These are phyloP conservation scores for Heliangelus exortis DNA, from an alignment of 2,797 vertebrate species.

Conservation along the genomic window DNA sequence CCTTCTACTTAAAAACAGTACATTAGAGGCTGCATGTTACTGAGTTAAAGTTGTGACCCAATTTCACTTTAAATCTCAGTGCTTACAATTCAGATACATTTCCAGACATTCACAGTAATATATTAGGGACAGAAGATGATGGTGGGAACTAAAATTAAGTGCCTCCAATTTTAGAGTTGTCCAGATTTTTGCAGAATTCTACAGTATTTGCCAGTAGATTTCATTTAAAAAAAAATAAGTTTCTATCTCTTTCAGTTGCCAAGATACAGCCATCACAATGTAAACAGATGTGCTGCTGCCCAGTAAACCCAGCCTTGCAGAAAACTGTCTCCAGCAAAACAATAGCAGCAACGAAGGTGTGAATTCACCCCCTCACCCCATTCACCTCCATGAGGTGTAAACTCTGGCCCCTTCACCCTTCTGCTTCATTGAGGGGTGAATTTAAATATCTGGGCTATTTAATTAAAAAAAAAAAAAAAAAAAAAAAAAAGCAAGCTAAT, in stretches of 20 bases:
- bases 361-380: constrained; percentile 46
- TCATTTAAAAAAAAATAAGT: constrained; percentile 5
- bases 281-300: constrained; percentile 57
- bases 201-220: constrained; percentile 41
- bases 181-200: constrained; percentile 24
- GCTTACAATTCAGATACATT: neutral
- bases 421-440: constrained; percentile 20
- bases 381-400: constrained; percentile 44
- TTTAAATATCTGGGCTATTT: neutral
- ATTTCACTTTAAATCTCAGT: neutral
- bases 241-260: constrained; percentile 60
- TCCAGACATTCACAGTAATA: neutral
- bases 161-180: neutral
- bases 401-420: constrained; percentile 2
- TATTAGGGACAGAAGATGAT: neutral
- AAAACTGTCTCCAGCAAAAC: constrained; percentile 51
- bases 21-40: neutral
- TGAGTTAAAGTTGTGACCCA: neutral
- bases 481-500: neutral
- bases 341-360: constrained; percentile 55
- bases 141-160: neutral
- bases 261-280: constrained; percentile 40
- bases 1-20: neutral
- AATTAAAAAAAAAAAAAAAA: neutral
- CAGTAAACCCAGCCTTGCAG: constrained; percentile 54